phyloP scores from a whole-genome alignment of 2,888 invertebrate genomes.

The Lomographa bimaculata region DNA sequence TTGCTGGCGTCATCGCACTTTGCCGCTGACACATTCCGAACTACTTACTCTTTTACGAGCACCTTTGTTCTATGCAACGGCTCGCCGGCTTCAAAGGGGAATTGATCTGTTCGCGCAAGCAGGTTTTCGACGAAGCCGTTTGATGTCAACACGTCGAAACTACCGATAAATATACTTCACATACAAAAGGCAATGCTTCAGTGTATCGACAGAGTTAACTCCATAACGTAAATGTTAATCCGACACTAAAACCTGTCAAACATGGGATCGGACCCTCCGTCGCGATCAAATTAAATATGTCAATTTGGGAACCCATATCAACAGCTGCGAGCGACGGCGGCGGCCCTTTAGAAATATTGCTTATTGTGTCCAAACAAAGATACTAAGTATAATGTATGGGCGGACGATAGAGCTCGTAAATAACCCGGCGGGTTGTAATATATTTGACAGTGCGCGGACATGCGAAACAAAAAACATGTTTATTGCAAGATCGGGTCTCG shows the following conservation, averaged over 20 bases:
- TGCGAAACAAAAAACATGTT: conserved; percentile 83
- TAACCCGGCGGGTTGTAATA: conserved; percentile 82
- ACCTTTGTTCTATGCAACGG: conserved; percentile 64
- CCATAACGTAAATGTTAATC: conserved; percentile 77
- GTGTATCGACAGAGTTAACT: conserved; percentile 71
- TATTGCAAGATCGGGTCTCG: conserved; percentile 71
- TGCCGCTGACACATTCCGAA: conserved; percentile 73
- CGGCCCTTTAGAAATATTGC: conserved; percentile 82
- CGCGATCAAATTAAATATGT: conserved; percentile 83
- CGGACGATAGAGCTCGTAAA: conserved; percentile 81
- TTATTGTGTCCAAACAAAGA: conserved; percentile 84
- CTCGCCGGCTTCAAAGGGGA: conserved; percentile 61
- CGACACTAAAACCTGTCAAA: conserved; percentile 82
- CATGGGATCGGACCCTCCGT: conserved; percentile 74
- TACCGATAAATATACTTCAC: conserved; percentile 44
- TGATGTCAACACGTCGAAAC: conserved; percentile 58
- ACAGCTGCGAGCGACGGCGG: conserved; percentile 80
- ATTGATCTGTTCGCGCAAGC: conserved; percentile 64
- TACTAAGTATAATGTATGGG: conserved; percentile 84
- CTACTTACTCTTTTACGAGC: conserved; percentile 76
- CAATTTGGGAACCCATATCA: conserved; percentile 83
- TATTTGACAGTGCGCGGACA: conserved; percentile 84
- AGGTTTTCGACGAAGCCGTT: conserved; percentile 56
- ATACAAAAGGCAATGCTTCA: conserved; percentile 50
- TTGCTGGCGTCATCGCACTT: conserved; percentile 64